Evolutionary conservation across 2,888 invertebrate species (phyloP).

Genomic region (Venusia cambrica): DNA sequence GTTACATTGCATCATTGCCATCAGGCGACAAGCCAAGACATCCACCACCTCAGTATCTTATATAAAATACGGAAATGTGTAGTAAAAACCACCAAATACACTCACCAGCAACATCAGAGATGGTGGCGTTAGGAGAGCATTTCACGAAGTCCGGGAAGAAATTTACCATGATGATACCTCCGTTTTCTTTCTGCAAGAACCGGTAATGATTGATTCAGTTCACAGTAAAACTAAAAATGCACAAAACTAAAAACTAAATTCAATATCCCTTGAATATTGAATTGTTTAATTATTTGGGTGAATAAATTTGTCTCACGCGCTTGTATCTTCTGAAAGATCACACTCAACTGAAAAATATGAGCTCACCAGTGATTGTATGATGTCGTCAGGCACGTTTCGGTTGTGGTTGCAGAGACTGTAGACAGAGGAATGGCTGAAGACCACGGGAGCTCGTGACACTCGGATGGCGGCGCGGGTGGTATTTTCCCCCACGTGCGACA

Average conservation of each 20-base stretch:
- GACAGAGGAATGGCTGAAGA: constrained; percentile 89
- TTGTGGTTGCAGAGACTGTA: constrained; percentile 86
- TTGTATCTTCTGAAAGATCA: no score
- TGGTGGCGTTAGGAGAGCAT: constrained; percentile 78
- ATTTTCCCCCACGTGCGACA: constrained; percentile 86
- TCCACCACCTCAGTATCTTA: neutral
- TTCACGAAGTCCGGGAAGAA: constrained; percentile 84
- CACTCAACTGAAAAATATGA: no score
- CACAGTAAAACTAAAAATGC: neutral
- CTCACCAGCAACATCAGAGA: constrained; percentile 86
- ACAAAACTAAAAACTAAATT: neutral
- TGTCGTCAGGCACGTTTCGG: constrained; percentile 86
- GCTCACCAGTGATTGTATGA: constrained; percentile 79
- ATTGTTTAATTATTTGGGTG: no score
- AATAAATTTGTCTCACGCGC: no score
- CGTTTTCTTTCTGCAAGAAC: constrained; percentile 80
- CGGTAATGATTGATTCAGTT: constrained; percentile 6
- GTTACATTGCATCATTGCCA: no score
- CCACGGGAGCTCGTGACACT: constrained; percentile 85
- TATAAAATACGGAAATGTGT: neutral
- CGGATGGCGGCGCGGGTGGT: constrained; percentile 85
- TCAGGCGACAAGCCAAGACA: no score
- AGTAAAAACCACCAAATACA: constrained; percentile 11
- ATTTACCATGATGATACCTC: constrained; percentile 88
- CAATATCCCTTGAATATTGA: no score